Conservation (phyloP, 2,113 vertebrate species). For the Pluvianellus socialis region DNA sequence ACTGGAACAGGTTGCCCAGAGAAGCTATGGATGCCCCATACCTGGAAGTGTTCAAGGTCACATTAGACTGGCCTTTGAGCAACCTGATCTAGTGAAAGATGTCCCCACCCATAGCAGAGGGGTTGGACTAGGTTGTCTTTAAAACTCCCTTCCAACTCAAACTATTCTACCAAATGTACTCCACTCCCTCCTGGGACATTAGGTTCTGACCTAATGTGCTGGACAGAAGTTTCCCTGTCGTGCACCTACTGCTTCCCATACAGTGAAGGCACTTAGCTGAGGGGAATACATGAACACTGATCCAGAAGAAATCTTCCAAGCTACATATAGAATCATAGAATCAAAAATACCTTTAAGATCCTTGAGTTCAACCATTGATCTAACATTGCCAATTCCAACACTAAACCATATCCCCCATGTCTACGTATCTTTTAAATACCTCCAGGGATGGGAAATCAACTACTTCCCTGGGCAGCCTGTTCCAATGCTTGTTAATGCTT, state of each 20-base stretch:
- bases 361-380: neutral
- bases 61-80: accelerated
- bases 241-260: neutral
- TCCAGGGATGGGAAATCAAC: neutral
- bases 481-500: neutral
- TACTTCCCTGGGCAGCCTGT: neutral
- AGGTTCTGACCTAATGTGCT: neutral
- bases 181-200: neutral
- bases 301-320: neutral
- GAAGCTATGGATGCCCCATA: no score
- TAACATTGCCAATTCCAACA: neutral
- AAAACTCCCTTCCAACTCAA: neutral
- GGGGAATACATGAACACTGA: neutral
- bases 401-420: neutral
- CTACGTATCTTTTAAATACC: neutral
- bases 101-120: accelerated
- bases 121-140: neutral
- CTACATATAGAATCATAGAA: neutral
- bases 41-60: neutral
- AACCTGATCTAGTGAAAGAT: neutral
- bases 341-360: neutral
- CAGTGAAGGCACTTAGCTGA: neutral
- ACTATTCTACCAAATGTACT: neutral
- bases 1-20: neutral
- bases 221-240: neutral